A percentile compares a stretch with the other conserved stretches of the same genome.
Conservation (phyloP, 2,113 vertebrate genomes). For the Gasterosteus nipponicus region DNA sequence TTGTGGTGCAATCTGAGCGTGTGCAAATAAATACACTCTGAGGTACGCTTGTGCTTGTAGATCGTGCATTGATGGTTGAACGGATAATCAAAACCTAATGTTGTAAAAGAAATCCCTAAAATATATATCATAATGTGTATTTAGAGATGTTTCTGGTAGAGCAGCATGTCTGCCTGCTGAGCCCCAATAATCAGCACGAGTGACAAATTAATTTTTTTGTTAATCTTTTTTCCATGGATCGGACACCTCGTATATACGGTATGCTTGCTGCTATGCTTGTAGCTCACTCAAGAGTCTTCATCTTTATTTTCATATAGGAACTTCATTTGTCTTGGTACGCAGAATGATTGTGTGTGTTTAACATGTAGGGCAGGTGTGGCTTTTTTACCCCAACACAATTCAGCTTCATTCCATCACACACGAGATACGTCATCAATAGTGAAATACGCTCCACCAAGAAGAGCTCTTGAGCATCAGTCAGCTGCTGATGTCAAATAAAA, state of each 20-base stretch:
- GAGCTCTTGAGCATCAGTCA: slow-evolving; percentile 47
- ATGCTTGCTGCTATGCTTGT: too few relatives aligned
- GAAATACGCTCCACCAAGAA: background rate
- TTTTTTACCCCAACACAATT: background rate
- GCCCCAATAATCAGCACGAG: background rate
- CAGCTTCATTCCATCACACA: slow-evolving; percentile 6
- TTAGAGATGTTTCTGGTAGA: background rate
- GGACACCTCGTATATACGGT: background rate
- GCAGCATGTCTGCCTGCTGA: background rate
- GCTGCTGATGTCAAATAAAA: slow-evolving; percentile 58
- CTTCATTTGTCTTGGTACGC: background rate
- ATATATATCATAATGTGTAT: background rate
- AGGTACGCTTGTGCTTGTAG: background rate
- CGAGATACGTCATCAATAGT: slow-evolving; percentile 17
- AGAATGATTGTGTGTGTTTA: slow-evolving; percentile 29
- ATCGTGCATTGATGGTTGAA: background rate
- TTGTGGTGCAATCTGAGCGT: slow-evolving; percentile 41
- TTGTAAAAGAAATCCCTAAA: background rate
- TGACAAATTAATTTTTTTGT: background rate
- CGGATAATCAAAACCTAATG: background rate
- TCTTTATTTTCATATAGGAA: background rate
- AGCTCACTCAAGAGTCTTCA: background rate
- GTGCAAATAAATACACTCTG: slow-evolving; percentile 37
- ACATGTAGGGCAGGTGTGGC: slow-evolving; percentile 12
- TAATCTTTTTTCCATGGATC: background rate